phyloP scores from a whole-genome alignment of 2,888 invertebrate species.

The Tiliacea aurago region DNA sequence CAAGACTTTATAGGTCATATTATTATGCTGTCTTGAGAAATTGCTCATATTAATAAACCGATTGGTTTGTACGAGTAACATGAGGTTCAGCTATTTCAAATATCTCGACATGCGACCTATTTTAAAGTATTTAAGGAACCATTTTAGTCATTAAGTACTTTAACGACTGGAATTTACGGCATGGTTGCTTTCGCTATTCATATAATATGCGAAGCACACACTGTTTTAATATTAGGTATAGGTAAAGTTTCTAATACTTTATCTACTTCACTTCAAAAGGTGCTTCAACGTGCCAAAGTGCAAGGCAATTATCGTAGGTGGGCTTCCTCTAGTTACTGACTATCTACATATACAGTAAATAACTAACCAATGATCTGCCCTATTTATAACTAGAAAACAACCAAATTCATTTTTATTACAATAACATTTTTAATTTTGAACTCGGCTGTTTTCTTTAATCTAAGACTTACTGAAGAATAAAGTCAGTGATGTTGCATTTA shows the following conservation, averaged over 20 bases:
- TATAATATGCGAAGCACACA: background rate
- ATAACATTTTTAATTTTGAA: too few relatives aligned
- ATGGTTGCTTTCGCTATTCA: background rate
- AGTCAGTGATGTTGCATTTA: background rate
- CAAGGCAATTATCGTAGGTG: background rate
- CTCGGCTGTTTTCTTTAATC: background rate
- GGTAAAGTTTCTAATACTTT: background rate
- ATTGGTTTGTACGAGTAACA: background rate
- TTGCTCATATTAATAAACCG: too few relatives aligned
- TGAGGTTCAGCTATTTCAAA: background rate
- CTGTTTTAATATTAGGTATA: slow-evolving; percentile 1
- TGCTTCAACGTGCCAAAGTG: background rate
- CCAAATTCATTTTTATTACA: too few relatives aligned
- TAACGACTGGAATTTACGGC: background rate
- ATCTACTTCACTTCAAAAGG: background rate
- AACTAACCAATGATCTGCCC: background rate
- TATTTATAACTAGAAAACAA: too few relatives aligned
- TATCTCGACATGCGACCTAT: background rate
- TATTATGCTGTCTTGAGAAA: background rate
- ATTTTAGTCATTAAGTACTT: background rate
- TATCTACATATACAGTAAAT: too few relatives aligned
- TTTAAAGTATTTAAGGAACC: background rate
- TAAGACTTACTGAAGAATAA: background rate
- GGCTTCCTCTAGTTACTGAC: background rate
- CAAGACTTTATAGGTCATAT: background rate